Base-by-base conservation (phyloP, 2,113 vertebrate genomes). In the Salminus brasiliensis region DNA sequence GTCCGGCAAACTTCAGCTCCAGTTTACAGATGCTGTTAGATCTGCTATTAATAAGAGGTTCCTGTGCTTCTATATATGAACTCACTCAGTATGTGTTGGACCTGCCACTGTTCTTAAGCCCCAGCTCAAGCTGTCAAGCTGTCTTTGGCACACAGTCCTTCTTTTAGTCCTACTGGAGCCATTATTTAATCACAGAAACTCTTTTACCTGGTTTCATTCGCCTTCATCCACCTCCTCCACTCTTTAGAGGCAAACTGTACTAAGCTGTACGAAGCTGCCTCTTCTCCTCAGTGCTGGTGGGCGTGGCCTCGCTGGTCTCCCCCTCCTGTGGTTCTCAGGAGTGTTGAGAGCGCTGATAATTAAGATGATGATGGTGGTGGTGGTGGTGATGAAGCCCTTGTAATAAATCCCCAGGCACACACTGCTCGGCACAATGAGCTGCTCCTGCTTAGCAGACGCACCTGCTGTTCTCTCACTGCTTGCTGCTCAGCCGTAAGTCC, bases 361-460 rank as follows among this genome's bases (percentile, higher is more conserved):
- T 2, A 25, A 10, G 52, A 25, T 23, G 23, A 11, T 55, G 52
- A 11, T 11, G 45, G 45, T 55, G 52, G 8, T 25, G 52, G 23
- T 55, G 52, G n/a, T 11, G 52, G 23, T 55, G 23, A 41, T 65
- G 80, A 63, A 53, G 57, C 66, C 71, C 66, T 41, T 62, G 71
- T 70, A 77, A 78, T 78, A 78, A 62, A 78, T 65, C n/a, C 65
- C 62, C 60, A 62, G 6, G 43, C 60, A 69, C 39, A 18, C 59
- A 68, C 60, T 27, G 25, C 11, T 13, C 49, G 34, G 53, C 39
- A 78, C 53, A 74, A 78, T 82, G 81, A 65, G 70, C 59, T 36
- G 55, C 3, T 43, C 55, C 53, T 59, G 55, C 15, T 41, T 60
- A 29, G 5, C 23, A 52, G 36, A 15, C 55, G 53, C 72, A 60